Evolutionary conservation across 1,140 invertebrate genomes (phyloP).

Genomic region (Calliopsis andreniformis): DNA sequence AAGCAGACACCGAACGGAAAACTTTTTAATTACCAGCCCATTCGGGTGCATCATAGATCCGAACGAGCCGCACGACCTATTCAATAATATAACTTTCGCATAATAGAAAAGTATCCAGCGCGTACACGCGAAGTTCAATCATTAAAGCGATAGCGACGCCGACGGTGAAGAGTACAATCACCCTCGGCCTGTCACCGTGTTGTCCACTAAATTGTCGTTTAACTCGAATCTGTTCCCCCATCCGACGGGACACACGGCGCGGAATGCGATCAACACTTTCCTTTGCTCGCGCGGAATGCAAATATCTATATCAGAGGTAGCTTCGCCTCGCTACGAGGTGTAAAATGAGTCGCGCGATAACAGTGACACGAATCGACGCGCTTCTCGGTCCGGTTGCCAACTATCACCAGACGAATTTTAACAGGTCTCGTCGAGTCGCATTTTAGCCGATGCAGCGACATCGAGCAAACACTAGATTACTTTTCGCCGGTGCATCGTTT

Average conservation of each 20-base stretch:
- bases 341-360: slow-evolving; percentile 57
- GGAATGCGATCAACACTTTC: slow-evolving; percentile 59
- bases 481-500: not conserved
- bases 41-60: not conserved
- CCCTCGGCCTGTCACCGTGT: not conserved
- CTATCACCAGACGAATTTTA: slow-evolving; percentile 30
- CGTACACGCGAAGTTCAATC: not conserved
- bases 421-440: slow-evolving; percentile 8
- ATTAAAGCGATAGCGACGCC: not conserved
- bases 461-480: not conserved
- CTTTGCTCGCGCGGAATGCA: slow-evolving; percentile 47
- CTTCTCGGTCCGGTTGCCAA: slow-evolving; percentile 7
- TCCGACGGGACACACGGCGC: slow-evolving; percentile 31
- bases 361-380: slow-evolving; percentile 33
- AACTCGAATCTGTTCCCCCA: slow-evolving; percentile 3
- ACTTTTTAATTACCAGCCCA: slow-evolving; percentile 44
- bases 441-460: not conserved
- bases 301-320: slow-evolving; percentile 47
- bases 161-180: not conserved
- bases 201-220: not conserved
- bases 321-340: slow-evolving; percentile 48
- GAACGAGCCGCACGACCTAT: slow-evolving; percentile 1
- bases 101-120: slow-evolving; percentile 1
- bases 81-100: slow-evolving; percentile 31
- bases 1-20: slow-evolving; percentile 12